These are phyloP conservation scores for Erpetoichthys calabaricus DNA, from an alignment of 2,797 vertebrate genomes.

Conservation along the genomic window DNA sequence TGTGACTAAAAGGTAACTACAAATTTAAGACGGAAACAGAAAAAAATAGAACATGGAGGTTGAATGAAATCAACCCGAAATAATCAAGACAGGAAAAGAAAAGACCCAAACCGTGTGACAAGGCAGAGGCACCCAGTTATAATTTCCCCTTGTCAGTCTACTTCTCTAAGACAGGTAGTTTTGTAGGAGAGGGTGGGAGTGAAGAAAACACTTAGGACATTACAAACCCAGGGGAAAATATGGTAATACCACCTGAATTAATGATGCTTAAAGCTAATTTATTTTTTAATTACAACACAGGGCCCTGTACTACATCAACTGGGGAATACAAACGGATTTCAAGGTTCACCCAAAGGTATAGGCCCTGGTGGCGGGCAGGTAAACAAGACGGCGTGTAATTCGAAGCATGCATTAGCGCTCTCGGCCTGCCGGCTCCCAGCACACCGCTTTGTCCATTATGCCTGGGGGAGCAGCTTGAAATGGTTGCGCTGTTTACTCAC, in stretches of 20 bases:
- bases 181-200: neutral
- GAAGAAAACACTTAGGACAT: neutral
- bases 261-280: conserved; percentile 5
- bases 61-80: too few species aligned
- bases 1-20: too few species aligned
- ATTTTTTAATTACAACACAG: conserved; percentile 5
- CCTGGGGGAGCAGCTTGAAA: conserved; percentile 22
- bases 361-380: neutral
- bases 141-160: too few species aligned
- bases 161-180: neutral
- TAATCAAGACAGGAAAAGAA: too few species aligned
- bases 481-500: conserved; percentile 21
- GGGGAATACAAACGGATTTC: neutral
- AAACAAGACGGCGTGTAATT: conserved; percentile 18
- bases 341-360: neutral
- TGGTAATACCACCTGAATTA: conserved; percentile 5
- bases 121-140: too few species aligned
- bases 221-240: neutral
- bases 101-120: too few species aligned
- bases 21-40: too few species aligned
- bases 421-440: conserved; percentile 22
- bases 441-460: conserved; percentile 17
- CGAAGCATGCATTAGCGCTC: conserved; percentile 21
- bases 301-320: neutral
- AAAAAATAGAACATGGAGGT: too few species aligned